Evolutionary conservation across 2,113 vertebrate species (phyloP).

Genomic region (Pogona vitticeps): DNA sequence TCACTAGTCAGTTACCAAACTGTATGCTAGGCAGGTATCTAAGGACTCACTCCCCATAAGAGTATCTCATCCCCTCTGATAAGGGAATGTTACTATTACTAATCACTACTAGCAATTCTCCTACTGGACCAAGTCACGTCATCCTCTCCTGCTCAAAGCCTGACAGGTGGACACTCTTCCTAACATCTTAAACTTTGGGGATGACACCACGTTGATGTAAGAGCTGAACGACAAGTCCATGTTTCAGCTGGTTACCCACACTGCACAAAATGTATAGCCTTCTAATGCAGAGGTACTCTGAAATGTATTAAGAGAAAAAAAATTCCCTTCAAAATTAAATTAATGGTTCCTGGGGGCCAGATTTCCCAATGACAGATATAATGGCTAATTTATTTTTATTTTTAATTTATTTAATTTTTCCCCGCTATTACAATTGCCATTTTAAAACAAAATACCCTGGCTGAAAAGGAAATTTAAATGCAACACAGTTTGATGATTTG

Average conservation of each 20-base stretch:
- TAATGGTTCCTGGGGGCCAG: neutral
- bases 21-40: neutral
- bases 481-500: neutral
- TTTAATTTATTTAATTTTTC: neutral
- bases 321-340: neutral
- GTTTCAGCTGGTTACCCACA: neutral
- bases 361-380: neutral
- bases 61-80: no score
- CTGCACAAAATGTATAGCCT: neutral
- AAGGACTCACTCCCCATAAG: no score
- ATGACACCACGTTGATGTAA: neutral
- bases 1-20: neutral
- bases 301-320: neutral
- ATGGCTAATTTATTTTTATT: neutral
- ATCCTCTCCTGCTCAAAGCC: no score
- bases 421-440: neutral
- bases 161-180: no score
- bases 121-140: no score
- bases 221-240: neutral
- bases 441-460: no score
- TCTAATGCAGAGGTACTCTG: neutral
- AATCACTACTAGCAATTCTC: no score
- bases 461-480: neutral
- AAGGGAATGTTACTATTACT: no score
- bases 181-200: no score